Percentiles rank a stretch among this genome's conserved stretches.
Conservation (phyloP, 2,888 invertebrate genomes). For the Drosophila hamatofila region DNA sequence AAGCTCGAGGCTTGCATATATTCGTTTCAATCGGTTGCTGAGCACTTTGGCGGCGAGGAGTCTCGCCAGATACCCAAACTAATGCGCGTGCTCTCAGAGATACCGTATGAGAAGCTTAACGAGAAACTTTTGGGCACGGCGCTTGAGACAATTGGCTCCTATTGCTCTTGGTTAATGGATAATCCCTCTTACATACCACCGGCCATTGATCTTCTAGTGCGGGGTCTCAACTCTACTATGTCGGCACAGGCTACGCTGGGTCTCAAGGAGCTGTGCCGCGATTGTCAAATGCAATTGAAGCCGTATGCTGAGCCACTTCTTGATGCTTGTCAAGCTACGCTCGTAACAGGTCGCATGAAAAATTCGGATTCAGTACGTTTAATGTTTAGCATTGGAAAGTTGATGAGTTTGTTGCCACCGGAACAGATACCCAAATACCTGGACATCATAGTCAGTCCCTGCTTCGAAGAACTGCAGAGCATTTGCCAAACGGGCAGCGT, state of each 20-base stretch:
- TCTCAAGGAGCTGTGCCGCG: conserved; percentile 93
- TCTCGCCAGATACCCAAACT: conserved; percentile 87
- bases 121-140: conserved; percentile 89
- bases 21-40: conserved; percentile 88
- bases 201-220: conserved; percentile 89
- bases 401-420: conserved; percentile 89
- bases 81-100: conserved; percentile 87
- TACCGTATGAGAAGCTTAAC: conserved; percentile 88
- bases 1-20: conserved; percentile 89
- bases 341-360: conserved; percentile 87
- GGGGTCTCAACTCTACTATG: conserved; percentile 89
- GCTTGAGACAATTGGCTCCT: conserved; percentile 92
- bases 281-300: conserved; percentile 91
- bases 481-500: conserved; percentile 86
- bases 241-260: conserved; percentile 94
- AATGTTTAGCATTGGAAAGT: conserved; percentile 91
- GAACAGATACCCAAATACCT: conserved; percentile 89
- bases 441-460: conserved; percentile 89
- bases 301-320: conserved; percentile 92
- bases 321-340: conserved; percentile 88
- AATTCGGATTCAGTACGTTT: conserved; percentile 90
- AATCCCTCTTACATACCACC: conserved; percentile 89
- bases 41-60: conserved; percentile 88
- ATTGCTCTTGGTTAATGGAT: conserved; percentile 93
- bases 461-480: conserved; percentile 88